A percentile compares a stretch with the other conserved stretches of the same genome.
These are phyloP conservation scores for Ennomos quercinarius DNA, from an alignment of 2,888 invertebrate species.

Conservation along the genomic window DNA sequence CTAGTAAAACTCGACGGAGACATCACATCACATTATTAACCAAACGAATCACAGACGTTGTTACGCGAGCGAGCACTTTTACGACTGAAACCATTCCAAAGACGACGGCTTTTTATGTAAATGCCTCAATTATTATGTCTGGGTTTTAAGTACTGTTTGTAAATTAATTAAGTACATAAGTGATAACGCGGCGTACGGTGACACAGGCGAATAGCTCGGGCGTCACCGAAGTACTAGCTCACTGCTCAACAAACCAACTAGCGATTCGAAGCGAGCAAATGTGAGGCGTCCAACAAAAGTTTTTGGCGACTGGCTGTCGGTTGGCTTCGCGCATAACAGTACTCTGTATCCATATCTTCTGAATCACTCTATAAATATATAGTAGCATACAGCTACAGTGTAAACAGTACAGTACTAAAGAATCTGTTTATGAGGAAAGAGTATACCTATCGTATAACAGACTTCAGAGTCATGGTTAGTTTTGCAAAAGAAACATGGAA, in stretches of 20 bases:
- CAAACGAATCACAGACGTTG: constrained; percentile 29
- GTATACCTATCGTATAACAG: neutral
- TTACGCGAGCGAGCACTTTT: constrained; percentile 22
- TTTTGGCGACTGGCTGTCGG: neutral
- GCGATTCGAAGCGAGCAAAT: neutral
- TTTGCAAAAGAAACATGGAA: constrained; percentile 12
- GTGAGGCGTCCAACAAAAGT: too few species aligned
- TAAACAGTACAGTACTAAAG: too few species aligned
- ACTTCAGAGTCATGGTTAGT: constrained; percentile 23
- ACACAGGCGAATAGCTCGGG: constrained; percentile 45
- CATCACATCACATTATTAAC: constrained; percentile 26
- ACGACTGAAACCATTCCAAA: constrained; percentile 27
- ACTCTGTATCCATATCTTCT: constrained; percentile 17
- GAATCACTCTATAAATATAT: constrained; percentile 21
- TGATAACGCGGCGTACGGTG: constrained; percentile 26
- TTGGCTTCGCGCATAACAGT: constrained; percentile 3
- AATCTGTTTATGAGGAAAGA: neutral
- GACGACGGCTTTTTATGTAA: constrained; percentile 12
- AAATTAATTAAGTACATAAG: constrained; percentile 45
- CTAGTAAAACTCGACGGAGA: constrained; percentile 34
- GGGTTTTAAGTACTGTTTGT: constrained; percentile 42
- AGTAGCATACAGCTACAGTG: too few species aligned
- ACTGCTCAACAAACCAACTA: neutral
- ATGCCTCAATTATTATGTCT: constrained; percentile 13
- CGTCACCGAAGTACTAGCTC: constrained; percentile 53